Percentiles rank a stretch among this genome's conserved stretches.
These are phyloP conservation scores for Heliocidaris erythrogramma DNA, from an alignment of 35 echinoderm and acorn worm genomes.

Conservation along the genomic window DNA sequence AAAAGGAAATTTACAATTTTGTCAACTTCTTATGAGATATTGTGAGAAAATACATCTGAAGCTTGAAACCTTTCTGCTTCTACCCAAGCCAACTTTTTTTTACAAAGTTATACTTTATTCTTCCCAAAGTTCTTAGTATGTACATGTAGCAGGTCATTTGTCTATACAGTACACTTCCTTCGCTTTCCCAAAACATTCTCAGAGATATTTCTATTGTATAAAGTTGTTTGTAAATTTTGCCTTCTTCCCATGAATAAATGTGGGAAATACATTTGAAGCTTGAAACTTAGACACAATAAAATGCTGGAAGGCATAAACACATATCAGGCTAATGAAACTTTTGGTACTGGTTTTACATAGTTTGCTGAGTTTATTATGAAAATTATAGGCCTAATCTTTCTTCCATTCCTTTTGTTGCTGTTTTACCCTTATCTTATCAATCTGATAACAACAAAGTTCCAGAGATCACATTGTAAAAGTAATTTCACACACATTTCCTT, in stretches of 20 bases:
- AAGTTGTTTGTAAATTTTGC: neutral
- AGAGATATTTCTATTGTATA: neutral
- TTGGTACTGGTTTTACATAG: too few species aligned
- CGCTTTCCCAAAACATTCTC: too few species aligned
- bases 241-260: neutral
- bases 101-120: too few species aligned
- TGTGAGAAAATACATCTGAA: neutral
- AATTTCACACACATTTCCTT: neutral
- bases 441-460: neutral
- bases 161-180: too few species aligned
- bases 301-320: neutral
- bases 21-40: neutral
- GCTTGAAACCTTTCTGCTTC: too few species aligned
- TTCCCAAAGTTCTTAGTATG: too few species aligned
- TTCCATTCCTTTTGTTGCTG: neutral
- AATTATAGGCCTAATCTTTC: neutral
- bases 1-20: neutral
- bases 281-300: neutral
- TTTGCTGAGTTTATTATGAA: too few species aligned
- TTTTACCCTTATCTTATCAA: neutral
- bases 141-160: too few species aligned
- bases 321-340: neutral
- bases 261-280: neutral
- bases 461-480: neutral
- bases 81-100: too few species aligned